Conservation (phyloP, 1,140 invertebrate species). For the Sweltsa coloradensis region DNA sequence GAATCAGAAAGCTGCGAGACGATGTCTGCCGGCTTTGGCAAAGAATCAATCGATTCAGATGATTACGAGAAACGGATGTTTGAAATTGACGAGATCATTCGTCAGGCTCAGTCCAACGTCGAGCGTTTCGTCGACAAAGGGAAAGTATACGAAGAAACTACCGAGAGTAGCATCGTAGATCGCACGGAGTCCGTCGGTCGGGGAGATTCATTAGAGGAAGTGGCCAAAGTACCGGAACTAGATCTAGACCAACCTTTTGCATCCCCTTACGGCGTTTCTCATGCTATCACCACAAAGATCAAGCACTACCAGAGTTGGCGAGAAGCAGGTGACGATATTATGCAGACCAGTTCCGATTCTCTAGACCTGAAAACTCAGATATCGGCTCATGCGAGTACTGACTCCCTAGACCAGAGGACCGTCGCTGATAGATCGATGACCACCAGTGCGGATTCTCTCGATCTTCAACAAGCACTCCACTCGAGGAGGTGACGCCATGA, state of each 20-base stretch:
- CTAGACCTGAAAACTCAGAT: constrained; percentile 21
- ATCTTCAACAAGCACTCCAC: constrained; percentile 31
- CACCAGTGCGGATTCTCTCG: constrained; percentile 48
- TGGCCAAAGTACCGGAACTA: constrained; percentile 33
- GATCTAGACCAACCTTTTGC: constrained; percentile 30
- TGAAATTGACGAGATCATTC: constrained; percentile 62
- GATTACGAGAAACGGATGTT: constrained; percentile 59
- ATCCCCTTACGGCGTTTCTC: constrained; percentile 7
- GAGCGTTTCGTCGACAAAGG: constrained; percentile 39
- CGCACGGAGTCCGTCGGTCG: constrained; percentile 34
- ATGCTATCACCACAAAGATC: constrained; percentile 18
- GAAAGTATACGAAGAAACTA: constrained; percentile 26
- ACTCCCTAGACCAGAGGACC: constrained; percentile 42
- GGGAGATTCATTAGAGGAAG: constrained; percentile 36
- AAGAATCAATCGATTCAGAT: constrained; percentile 36
- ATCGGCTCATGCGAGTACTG: constrained; percentile 33
- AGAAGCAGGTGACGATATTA: constrained; percentile 22
- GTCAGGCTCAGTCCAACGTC: constrained; percentile 54
- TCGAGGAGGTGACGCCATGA: constrained; percentile 26
- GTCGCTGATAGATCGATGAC: constrained; percentile 33
- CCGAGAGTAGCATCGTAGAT: constrained; percentile 27
- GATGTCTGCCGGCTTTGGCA: constrained; percentile 36
- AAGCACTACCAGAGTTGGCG: constrained; percentile 16
- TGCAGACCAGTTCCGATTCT: constrained; percentile 31
- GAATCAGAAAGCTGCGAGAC: constrained; percentile 56